These are phyloP conservation scores for Tridacna crocea DNA, from an alignment of 2,888 invertebrate species.

Conservation along the genomic window DNA sequence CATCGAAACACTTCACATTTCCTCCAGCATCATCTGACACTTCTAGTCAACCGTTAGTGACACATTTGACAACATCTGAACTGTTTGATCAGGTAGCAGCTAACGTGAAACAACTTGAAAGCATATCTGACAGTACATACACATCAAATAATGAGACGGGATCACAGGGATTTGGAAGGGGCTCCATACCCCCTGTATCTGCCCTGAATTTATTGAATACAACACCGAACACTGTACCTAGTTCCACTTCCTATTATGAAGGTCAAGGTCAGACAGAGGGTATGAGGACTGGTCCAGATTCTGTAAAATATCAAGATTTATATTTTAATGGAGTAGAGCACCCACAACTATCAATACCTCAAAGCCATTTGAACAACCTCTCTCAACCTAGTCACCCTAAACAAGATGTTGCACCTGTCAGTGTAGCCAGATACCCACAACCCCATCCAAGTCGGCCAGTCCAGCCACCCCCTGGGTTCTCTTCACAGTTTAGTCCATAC, in stretches of 20 bases:
- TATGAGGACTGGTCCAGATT: neutral
- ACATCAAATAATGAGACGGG: neutral
- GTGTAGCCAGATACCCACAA: neutral
- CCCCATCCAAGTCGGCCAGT: conserved; percentile 13
- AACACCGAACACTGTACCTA: conserved; percentile 17
- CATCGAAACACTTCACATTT: conserved; percentile 14
- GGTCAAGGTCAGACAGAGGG: conserved; percentile 17
- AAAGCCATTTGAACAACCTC: neutral
- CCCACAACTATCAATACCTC: neutral
- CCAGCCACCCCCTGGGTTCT: conserved; percentile 55
- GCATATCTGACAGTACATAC: neutral
- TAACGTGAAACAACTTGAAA: conserved; percentile 33
- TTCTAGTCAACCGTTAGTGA: conserved; percentile 16
- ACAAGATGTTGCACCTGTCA: neutral
- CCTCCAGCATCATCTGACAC: neutral
- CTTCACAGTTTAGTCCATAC: conserved; percentile 40
- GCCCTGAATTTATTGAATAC: conserved; percentile 54
- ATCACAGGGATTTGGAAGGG: neutral
- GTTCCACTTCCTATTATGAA: neutral
- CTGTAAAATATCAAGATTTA: neutral
- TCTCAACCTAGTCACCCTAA: neutral
- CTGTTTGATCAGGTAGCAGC: conserved; percentile 56
- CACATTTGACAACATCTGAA: conserved; percentile 36
- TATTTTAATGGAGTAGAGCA: neutral
- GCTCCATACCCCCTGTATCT: conserved; percentile 40